Conservation (phyloP, 2,113 vertebrate species). For the Silurus asotus region DNA sequence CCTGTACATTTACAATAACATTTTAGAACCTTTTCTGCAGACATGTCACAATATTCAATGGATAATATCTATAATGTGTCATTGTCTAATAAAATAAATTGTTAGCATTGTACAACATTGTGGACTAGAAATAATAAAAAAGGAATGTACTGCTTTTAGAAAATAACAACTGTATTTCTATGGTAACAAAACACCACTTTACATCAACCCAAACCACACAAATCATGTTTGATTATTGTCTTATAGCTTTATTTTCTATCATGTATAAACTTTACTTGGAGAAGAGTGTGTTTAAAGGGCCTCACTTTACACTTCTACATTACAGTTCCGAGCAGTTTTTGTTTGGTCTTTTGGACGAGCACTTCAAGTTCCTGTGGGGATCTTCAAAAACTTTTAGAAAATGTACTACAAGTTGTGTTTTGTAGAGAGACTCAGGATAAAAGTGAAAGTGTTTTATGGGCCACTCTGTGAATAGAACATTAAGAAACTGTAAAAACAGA, state of each 20-base stretch:
- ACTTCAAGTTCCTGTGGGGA: neutral
- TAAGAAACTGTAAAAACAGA: neutral
- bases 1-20: no score
- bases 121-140: neutral
- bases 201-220: neutral
- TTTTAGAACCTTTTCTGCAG: neutral
- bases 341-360: neutral
- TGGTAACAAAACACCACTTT: neutral
- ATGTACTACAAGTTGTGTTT: neutral
- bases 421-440: neutral
- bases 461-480: neutral
- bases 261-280: neutral
- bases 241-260: neutral
- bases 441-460: neutral
- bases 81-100: neutral
- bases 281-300: neutral
- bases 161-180: neutral
- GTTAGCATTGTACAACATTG: neutral
- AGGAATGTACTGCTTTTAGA: neutral
- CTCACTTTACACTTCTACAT: neutral
- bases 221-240: neutral
- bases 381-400: neutral
- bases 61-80: no score
- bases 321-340: neutral
- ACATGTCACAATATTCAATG: neutral